Conservation (phyloP, 2,797 vertebrate genomes). For the Arnoldichthys spilopterus region DNA sequence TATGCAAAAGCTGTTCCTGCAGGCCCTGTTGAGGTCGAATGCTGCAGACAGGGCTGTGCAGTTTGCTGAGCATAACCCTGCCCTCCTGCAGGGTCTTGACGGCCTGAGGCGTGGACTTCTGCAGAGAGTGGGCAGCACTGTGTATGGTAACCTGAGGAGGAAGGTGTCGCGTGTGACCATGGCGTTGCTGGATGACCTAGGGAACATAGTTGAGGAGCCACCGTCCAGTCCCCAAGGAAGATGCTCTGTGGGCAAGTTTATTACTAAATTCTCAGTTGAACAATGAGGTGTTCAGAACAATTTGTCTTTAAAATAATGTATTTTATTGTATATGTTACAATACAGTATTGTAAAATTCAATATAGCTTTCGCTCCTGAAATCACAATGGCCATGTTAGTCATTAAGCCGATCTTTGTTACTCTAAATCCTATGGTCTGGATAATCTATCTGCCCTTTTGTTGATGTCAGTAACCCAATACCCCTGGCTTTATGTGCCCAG, state of each 20-base stretch:
- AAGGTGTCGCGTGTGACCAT: constrained; percentile 83
- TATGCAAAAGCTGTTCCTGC: constrained; percentile 78
- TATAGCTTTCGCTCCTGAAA: constrained; percentile 54
- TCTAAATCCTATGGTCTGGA: constrained; percentile 59
- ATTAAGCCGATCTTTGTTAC: constrained; percentile 69
- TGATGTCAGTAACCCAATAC: constrained; percentile 78
- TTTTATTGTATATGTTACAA: neutral
- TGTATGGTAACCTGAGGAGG: constrained; percentile 82
- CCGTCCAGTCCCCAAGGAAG: constrained; percentile 74
- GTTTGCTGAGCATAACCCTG: constrained; percentile 72
- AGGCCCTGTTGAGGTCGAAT: constrained; percentile 79
- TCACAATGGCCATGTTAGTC: constrained; percentile 65
- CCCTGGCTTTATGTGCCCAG: constrained; percentile 69
- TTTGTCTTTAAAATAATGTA: too few relatives aligned
- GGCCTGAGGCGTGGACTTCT: constrained; percentile 79
- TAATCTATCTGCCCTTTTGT: constrained; percentile 74
- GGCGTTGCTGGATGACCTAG: constrained; percentile 85
- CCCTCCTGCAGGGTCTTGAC: constrained; percentile 79
- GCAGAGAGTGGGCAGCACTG: constrained; percentile 83
- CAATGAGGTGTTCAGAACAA: too few relatives aligned
- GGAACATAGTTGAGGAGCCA: constrained; percentile 79
- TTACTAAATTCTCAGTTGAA: neutral
- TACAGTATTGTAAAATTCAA: neutral
- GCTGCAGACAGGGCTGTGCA: constrained; percentile 67
- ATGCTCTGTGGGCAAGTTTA: constrained; percentile 84